Evolutionary conservation across 2,888 invertebrate genomes (phyloP).

Genomic region (Cerceris rybyensis): DNA sequence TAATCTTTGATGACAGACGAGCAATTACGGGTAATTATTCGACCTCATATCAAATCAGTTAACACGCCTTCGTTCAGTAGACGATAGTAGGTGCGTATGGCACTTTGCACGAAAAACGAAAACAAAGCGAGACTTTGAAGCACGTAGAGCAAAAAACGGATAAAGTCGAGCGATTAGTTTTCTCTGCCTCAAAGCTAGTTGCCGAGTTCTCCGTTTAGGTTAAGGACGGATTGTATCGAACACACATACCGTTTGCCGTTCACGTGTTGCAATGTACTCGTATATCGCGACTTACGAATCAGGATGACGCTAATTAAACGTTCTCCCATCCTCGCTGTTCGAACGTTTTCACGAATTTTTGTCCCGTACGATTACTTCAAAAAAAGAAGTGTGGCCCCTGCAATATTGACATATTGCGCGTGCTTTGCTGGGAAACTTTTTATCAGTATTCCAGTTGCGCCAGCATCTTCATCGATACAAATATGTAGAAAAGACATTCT

Average conservation of each 20-base stretch:
- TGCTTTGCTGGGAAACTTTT: background rate
- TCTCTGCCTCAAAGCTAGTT: background rate
- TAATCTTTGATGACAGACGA: slow-evolving; percentile 60
- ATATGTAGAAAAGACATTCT: background rate
- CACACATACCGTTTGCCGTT: slow-evolving; percentile 15
- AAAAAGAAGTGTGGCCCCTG: background rate
- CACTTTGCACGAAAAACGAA: background rate
- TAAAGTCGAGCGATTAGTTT: background rate
- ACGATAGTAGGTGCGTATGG: background rate
- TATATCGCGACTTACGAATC: background rate
- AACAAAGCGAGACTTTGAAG: background rate
- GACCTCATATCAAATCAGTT: background rate
- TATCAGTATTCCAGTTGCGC: background rate
- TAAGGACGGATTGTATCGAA: slow-evolving; percentile 26
- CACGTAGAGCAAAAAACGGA: background rate
- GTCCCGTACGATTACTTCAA: background rate
- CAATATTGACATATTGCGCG: slow-evolving; percentile 9
- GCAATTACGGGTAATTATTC: slow-evolving; percentile 52
- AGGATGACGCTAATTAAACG: background rate
- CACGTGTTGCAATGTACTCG: background rate
- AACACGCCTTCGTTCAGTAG: background rate
- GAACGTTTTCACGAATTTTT: background rate
- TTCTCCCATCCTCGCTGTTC: background rate
- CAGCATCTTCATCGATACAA: background rate
- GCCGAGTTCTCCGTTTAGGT: slow-evolving; percentile 25